Evolutionary conservation across 1,140 invertebrate species (phyloP), one percentile per base, ranked within the genome.

Genomic region (Drosophila lacteicornis): DNA sequence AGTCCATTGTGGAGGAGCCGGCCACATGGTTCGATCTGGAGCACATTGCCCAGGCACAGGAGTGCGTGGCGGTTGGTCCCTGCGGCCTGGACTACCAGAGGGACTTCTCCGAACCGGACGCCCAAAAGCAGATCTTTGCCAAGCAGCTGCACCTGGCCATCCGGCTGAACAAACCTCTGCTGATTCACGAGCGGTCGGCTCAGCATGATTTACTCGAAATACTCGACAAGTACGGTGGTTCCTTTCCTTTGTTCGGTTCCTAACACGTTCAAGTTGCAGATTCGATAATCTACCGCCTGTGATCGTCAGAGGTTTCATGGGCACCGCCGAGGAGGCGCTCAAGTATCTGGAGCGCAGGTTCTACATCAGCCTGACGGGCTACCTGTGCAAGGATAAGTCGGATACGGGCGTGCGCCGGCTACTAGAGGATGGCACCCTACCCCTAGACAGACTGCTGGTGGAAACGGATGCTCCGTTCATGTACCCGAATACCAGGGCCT

Each of bases 391-490:
- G 69, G 98, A 99, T 85, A 98, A 98, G 93, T 97, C 97, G 15
- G 97, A 98, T 80, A 96, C 96, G 77, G 98, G 98, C 15, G 96
- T 99, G 6, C 94, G 98, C 62, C 95, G 97, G 86, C 93, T 98
- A 51, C 92, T 99, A 13, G 96, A 97, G 42, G 96, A 97, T 84
- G 95, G 96, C 60, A 94, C 95, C 25, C 94, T 98, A 80, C 97
- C 98, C 2, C 90, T 99, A 73, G 97, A 99, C 80, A 95, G 95
- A 92, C 93, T 99, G 55, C 91, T 99, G 36, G 95, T 99, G 1
- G 98, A 99, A 93, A 98, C 97, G 3, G 98, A 99, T 94, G 96
- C 98, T 11, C 98, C 98, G 1, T 99, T 98, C 88, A 98, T 99
- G 97, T 99, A 98, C 93, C 98, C 98, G 1, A 99, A 99, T 92